phyloP scores from a whole-genome alignment of 2,888 invertebrate genomes.

The Zygothrica quintamaculata region DNA sequence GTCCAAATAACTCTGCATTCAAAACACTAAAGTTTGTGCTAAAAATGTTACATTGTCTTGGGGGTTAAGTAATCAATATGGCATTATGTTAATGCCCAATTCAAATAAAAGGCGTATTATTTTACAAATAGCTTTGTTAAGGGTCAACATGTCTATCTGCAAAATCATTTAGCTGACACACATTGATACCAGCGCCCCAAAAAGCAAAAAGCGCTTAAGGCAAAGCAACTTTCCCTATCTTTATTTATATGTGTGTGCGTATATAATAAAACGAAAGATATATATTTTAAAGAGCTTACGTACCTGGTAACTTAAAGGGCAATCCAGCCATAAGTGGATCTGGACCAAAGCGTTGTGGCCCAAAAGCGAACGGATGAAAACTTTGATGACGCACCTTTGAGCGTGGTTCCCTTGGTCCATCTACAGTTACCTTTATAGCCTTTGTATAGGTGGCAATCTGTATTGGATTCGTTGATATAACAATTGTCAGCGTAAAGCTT shows the following conservation, averaged over 20 bases:
- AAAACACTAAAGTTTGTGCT: not conserved
- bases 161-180: slow-evolving; percentile 6
- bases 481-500: slow-evolving; percentile 98
- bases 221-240: slow-evolving; percentile 2
- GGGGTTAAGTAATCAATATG: not conserved
- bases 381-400: slow-evolving; percentile 96
- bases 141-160: slow-evolving; percentile 29
- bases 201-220: slow-evolving; percentile 56
- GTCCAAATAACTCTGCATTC: too few relatives aligned
- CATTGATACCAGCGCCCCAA: slow-evolving; percentile 55
- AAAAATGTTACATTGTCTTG: not conserved
- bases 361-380: slow-evolving; percentile 95
- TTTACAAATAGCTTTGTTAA: slow-evolving; percentile 59
- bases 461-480: slow-evolving; percentile 95
- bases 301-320: slow-evolving; percentile 94
- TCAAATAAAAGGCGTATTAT: slow-evolving; percentile 50
- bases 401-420: slow-evolving; percentile 98
- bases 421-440: slow-evolving; percentile 99
- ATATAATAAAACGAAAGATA: not conserved
- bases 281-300: slow-evolving; percentile 64
- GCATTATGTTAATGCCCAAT: slow-evolving; percentile 4
- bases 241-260: not conserved
- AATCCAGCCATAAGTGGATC: slow-evolving; percentile 91
- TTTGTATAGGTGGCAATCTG: slow-evolving; percentile 98
- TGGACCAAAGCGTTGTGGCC: slow-evolving; percentile 92